Conservation (phyloP, 1,140 invertebrate species). For the Drosophila subpulchrella region DNA sequence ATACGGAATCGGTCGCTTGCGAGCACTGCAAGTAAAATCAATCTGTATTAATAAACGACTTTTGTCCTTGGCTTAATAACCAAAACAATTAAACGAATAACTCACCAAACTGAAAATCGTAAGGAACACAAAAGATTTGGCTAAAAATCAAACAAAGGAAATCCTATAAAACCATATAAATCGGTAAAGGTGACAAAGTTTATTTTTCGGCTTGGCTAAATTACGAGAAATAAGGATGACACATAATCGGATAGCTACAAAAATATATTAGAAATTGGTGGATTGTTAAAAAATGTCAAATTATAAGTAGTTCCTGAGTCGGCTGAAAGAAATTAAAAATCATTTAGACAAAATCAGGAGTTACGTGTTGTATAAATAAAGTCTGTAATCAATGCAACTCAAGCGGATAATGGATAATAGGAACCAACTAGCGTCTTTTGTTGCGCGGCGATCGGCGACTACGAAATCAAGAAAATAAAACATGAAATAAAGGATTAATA, state of each 20-base stretch:
- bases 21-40: slow-evolving; percentile 88
- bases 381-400: slow-evolving; percentile 60
- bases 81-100: slow-evolving; percentile 21
- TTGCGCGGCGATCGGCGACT: slow-evolving; percentile 85
- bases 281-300: slow-evolving; percentile 16
- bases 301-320: slow-evolving; percentile 62
- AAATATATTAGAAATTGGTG: slow-evolving; percentile 18
- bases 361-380: slow-evolving; percentile 24
- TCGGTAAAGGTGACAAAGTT: slow-evolving; percentile 50
- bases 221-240: slow-evolving; percentile 17
- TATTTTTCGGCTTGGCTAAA: slow-evolving; percentile 58
- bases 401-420: slow-evolving; percentile 36
- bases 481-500: slow-evolving; percentile 30
- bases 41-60: not conserved
- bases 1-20: slow-evolving; percentile 95
- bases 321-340: slow-evolving; percentile 60
- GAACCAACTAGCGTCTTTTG: slow-evolving; percentile 63
- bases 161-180: slow-evolving; percentile 37
- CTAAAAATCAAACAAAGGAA: slow-evolving; percentile 49
- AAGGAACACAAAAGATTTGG: slow-evolving; percentile 55
- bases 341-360: slow-evolving; percentile 30
- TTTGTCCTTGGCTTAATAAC: not conserved
- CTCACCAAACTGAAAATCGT: slow-evolving; percentile 67
- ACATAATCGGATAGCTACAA: slow-evolving; percentile 23
- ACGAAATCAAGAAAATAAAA: slow-evolving; percentile 84